These are phyloP conservation scores for Spea hammondii DNA, from an alignment of 2,797 vertebrate species.

Conservation along the genomic window DNA sequence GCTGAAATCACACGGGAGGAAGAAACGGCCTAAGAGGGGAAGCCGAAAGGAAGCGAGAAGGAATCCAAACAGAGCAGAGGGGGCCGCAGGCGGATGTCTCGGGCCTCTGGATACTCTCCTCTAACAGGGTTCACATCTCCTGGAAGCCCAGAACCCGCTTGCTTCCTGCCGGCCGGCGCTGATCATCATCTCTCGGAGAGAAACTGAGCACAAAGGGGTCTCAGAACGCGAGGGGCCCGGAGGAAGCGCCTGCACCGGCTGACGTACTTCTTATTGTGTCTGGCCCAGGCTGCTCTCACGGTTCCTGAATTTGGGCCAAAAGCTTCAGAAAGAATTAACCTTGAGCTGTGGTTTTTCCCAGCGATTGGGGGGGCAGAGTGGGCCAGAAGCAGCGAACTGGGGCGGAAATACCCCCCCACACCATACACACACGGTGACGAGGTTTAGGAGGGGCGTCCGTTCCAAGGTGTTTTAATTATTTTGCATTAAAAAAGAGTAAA, in stretches of 20 bases:
- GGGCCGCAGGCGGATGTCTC: neutral
- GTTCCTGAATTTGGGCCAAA: constrained; percentile 54
- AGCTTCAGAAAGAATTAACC: constrained; percentile 55
- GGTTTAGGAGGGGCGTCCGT: no score
- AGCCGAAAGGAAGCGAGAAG: neutral
- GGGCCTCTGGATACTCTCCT: constrained; percentile 19
- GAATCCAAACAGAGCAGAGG: neutral
- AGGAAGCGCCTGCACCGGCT: constrained; percentile 54
- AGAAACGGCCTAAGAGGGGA: neutral
- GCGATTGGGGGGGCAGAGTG: constrained; percentile 11
- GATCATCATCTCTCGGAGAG: constrained; percentile 37
- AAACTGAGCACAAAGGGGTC: constrained; percentile 31
- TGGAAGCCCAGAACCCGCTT: constrained; percentile 22
- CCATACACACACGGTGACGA: no score
- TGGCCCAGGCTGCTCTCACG: constrained; percentile 50
- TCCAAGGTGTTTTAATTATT: constrained; percentile 8
- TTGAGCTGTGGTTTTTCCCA: constrained; percentile 35
- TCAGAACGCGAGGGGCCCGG: constrained; percentile 28
- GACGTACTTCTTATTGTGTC: constrained; percentile 59
- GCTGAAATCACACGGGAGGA: neutral
- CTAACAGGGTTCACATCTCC: constrained; percentile 4
- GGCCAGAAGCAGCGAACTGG: neutral
- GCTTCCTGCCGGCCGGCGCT: constrained; percentile 26
- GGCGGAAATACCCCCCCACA: neutral
- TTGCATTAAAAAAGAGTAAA: no score